Evolutionary conservation across 2,113 vertebrate genomes (phyloP).

Genomic region (Orientallactaga bullata): DNA sequence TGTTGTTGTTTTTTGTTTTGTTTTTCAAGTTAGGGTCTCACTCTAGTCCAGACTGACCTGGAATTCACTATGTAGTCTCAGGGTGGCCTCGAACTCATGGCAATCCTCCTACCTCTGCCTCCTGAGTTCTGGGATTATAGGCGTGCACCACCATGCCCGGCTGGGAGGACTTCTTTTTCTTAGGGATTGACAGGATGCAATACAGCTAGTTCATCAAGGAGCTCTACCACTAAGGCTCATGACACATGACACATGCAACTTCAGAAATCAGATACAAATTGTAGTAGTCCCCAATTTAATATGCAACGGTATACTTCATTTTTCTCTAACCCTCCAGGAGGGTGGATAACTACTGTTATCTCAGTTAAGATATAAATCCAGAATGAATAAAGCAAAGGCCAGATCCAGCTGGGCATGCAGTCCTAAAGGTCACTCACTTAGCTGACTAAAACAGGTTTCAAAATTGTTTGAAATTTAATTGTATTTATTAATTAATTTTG

Average conservation of each 20-base stretch:
- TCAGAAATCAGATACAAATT: neutral
- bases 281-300: slow-evolving; percentile 3
- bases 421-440: neutral
- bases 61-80: too few species aligned
- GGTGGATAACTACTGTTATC: neutral
- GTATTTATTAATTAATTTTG: neutral
- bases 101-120: too few species aligned
- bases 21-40: too few species aligned
- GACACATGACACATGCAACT: neutral
- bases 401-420: neutral
- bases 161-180: neutral
- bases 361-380: slow-evolving; percentile 21
- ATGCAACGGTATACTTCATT: slow-evolving; percentile 15
- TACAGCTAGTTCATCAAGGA: neutral
- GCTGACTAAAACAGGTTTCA: neutral
- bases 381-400: neutral
- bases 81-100: too few species aligned
- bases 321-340: slow-evolving; percentile 38
- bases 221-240: neutral
- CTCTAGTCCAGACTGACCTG: too few species aligned
- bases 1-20: too few species aligned
- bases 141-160: too few species aligned
- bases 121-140: too few species aligned
- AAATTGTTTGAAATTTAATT: slow-evolving; percentile 26
- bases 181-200: neutral